Evolutionary conservation across 2,113 vertebrate species (phyloP).

Genomic region (Podarcis muralis): DNA sequence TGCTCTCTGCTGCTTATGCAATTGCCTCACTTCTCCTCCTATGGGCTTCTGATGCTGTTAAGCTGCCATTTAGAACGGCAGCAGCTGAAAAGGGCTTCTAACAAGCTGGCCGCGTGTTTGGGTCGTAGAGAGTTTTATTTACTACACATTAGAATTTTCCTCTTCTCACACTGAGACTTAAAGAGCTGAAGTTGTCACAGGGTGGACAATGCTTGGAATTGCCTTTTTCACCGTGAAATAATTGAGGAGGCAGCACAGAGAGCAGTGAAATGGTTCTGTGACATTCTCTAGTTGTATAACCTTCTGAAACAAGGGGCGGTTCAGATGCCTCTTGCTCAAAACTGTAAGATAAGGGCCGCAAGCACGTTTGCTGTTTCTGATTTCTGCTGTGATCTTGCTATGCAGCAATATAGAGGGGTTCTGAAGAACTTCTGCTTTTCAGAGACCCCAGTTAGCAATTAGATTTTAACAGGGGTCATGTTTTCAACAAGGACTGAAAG

Average conservation of each 20-base stretch:
- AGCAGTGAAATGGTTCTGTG: background rate
- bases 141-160: conserved; percentile 3
- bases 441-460: background rate
- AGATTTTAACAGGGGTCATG: background rate
- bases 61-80: conserved; percentile 50
- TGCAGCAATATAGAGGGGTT: background rate
- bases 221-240: conserved; percentile 33
- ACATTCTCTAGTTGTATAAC: conserved; percentile 26
- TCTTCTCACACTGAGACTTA: conserved; percentile 27
- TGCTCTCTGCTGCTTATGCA: conserved; percentile 39
- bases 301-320: conserved; percentile 3
- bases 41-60: conserved; percentile 47
- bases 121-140: conserved; percentile 6
- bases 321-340: background rate
- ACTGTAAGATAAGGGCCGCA: background rate
- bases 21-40: conserved; percentile 40
- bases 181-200: conserved; percentile 43
- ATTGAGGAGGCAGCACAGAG: background rate
- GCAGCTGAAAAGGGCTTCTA: conserved; percentile 39
- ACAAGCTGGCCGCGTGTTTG: conserved; percentile 25
- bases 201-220: conserved; percentile 22
- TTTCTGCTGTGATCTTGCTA: conserved; percentile 2
- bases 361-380: background rate
- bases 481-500: background rate
- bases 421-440: background rate